Base-by-base conservation (phyloP, 2,797 vertebrate genomes). In the Trichosurus vulpecula region DNA sequence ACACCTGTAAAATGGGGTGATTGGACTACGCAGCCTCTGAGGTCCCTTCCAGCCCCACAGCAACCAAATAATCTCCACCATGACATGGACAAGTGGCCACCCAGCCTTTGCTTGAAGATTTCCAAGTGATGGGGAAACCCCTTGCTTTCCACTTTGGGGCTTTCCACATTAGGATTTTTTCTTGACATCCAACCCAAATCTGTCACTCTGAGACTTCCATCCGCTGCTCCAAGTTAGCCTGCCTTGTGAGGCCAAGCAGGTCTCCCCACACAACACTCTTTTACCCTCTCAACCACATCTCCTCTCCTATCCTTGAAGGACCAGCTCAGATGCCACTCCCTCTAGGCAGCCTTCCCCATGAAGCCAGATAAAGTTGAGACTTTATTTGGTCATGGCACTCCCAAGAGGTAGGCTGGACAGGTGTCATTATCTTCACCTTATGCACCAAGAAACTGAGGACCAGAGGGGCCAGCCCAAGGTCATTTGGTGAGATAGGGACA, bases 391-490 rank as follows among this genome's bases (percentile, higher is more conserved):
- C 41, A 51, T 27, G 27, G 74, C 25, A 4, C 25, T 51, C 10
- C 74, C 74, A 87, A 87, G 74, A 87, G 25, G 41, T 51, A 51
- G 6, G 9, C 74, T 87, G 10, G 41, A 4, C 22, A 51, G 16
- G 91, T 89, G 22, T 4, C 54, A 93, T 30, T 92, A 51, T 96
- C 54, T 81, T 90, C 19, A 81, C 66, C 92, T 96, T 58, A 91
- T 13, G 92, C 35, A 91, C 47, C 35, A 95, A 22, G 96, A 94
- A 96, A 91, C 4, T n/a, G 51, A 58, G 25, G 92, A 58, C 92
- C 87, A 90, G 55, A 92, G 47, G 95, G 95, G n/a, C 41, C 91
- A 93, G 95, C n/a, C 90, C 53, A 74, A 14, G 41, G n/a, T 25
- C 54, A 90, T 9, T n/a, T 52, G 11, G 12, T 22, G 19, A 92